phyloP scores from a whole-genome alignment of 2,797 vertebrate genomes.

The Ctenosaura bakeri region DNA sequence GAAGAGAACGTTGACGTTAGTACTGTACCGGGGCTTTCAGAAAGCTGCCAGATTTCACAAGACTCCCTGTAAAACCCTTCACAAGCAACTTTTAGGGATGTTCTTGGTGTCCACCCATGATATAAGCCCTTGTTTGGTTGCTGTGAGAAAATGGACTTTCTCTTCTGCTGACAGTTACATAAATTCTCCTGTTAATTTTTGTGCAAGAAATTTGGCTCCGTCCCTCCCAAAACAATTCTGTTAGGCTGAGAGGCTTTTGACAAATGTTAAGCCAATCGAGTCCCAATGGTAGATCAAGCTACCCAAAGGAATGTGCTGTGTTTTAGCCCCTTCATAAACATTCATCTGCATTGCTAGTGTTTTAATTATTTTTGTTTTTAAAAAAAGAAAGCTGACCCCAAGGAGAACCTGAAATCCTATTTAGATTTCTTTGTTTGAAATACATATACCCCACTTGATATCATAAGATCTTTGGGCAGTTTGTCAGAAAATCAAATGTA shows the following conservation, averaged over 20 bases:
- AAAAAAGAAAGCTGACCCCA: background rate
- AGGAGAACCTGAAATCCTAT: no score
- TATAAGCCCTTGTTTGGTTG: background rate
- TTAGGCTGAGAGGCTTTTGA: background rate
- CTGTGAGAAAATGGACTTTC: background rate
- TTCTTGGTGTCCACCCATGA: background rate
- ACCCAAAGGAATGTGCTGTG: background rate
- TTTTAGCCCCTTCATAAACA: background rate
- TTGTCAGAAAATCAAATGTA: no score
- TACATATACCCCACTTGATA: no score
- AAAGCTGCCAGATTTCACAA: background rate
- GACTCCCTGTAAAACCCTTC: background rate
- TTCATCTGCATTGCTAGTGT: background rate
- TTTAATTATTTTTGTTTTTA: background rate
- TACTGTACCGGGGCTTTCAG: background rate
- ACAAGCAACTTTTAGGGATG: background rate
- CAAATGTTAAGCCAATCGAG: background rate
- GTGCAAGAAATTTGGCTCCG: constrained; percentile 13
- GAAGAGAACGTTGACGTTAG: background rate
- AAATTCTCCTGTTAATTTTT: background rate
- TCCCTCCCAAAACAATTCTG: background rate
- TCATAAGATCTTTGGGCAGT: no score
- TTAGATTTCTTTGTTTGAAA: no score
- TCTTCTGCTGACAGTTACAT: background rate
- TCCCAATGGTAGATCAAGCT: constrained; percentile 10